Percentiles rank a stretch among this genome's conserved stretches.
These are phyloP conservation scores for Tenthredo amoena DNA, from an alignment of 2,888 invertebrate genomes.

Conservation along the genomic window DNA sequence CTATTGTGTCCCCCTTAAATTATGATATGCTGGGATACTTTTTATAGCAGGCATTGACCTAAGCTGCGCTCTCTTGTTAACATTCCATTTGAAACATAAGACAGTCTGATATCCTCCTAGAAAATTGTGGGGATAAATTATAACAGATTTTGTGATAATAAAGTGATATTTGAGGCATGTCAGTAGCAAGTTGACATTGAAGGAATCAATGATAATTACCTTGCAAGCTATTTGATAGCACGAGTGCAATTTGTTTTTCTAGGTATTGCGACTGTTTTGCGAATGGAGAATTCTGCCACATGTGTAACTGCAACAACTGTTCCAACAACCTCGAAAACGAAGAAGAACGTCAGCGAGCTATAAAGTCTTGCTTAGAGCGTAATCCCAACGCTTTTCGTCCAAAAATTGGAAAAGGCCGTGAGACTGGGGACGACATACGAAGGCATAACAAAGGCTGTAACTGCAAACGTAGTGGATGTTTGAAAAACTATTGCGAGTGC, in stretches of 20 bases:
- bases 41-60: slow-evolving; percentile 53
- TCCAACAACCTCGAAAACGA: slow-evolving; percentile 97
- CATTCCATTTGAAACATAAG: slow-evolving; percentile 55
- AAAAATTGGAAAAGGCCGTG: slow-evolving; percentile 92
- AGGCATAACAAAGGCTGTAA: slow-evolving; percentile 99
- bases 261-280: slow-evolving; percentile 99
- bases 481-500: slow-evolving; percentile 99
- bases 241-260: slow-evolving; percentile 57
- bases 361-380: slow-evolving; percentile 95
- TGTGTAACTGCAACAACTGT: slow-evolving; percentile 98
- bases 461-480: slow-evolving; percentile 98
- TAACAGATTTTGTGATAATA: neutral
- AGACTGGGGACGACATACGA: slow-evolving; percentile 88
- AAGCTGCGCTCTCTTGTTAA: slow-evolving; percentile 56
- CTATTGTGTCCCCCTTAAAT: neutral
- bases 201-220: neutral
- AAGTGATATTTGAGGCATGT: neutral
- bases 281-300: slow-evolving; percentile 98
- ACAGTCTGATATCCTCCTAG: slow-evolving; percentile 57
- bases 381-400: slow-evolving; percentile 99
- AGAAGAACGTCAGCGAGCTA: slow-evolving; percentile 95
- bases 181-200: neutral
- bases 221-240: neutral
- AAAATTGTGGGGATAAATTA: slow-evolving; percentile 34
- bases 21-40: neutral